Evolutionary conservation across 2,797 vertebrate species (phyloP).

Genomic region (Gymnocypris eckloni): DNA sequence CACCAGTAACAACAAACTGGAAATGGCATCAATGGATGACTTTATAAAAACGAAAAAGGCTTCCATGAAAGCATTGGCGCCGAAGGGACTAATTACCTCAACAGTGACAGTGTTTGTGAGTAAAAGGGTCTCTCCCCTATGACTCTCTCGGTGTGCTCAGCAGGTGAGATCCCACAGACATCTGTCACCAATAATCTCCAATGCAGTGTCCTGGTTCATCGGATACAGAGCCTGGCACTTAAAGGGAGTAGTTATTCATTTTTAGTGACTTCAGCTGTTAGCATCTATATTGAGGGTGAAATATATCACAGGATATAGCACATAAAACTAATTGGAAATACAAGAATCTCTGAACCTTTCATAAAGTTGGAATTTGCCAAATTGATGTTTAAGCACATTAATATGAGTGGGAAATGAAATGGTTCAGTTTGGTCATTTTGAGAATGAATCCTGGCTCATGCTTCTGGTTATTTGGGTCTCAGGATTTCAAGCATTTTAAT

Average conservation of each 20-base stretch:
- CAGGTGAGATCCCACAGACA: conserved; percentile 62
- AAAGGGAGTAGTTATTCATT: conserved; percentile 32
- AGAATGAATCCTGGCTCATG: background rate
- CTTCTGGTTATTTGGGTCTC: background rate
- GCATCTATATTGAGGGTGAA: background rate
- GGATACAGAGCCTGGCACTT: background rate
- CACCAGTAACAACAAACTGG: background rate
- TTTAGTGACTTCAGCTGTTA: conserved; percentile 17
- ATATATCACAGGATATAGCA: background rate
- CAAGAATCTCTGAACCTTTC: background rate
- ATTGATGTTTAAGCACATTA: background rate
- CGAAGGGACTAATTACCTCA: conserved; percentile 71
- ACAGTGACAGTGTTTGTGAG: conserved; percentile 58
- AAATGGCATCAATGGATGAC: conserved; percentile 55
- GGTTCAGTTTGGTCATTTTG: too few species aligned
- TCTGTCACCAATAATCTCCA: conserved; percentile 60
- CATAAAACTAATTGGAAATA: background rate
- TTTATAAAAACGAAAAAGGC: conserved; percentile 66
- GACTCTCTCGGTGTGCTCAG: conserved; percentile 39
- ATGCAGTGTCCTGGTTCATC: conserved; percentile 27
- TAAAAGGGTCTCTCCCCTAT: conserved; percentile 54
- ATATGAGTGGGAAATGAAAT: background rate
- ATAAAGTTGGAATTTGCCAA: background rate
- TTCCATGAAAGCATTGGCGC: conserved; percentile 62
- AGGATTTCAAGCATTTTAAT: background rate